Base-by-base conservation (phyloP, 2,113 vertebrate genomes). In the Melozone crissalis region DNA sequence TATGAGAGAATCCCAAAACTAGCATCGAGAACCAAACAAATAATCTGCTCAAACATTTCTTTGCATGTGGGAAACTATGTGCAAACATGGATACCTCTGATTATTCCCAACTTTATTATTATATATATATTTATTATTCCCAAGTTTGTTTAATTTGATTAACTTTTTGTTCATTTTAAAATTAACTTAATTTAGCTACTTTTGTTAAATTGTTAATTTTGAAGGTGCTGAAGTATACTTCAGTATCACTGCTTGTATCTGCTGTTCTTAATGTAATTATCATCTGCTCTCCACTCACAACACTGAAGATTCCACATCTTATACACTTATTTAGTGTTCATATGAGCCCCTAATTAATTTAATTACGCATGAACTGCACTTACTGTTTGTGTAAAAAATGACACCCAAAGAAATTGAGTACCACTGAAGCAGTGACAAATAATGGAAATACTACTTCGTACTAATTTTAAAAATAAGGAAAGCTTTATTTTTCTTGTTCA, bases 31-130 rank as follows among this genome's bases (percentile, higher is more conserved):
- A 90, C 71, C 59, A 94, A 96, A 57, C 41, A 78, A 83, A 76
- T 65, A 91, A 77, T n/a, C 84, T 62, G n/a, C 54, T 89, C 90
- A 96, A 94, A 91, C 47, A 58, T 66, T 89, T 93, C 73, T 96
- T 90, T 92, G 62, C 78, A 55, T 52, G 79, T 85, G 89, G 83
- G 95, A 78, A 96, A 91, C 91, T 93, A 77, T 94, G 96, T 96
- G 81, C 96, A 94, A 95, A 97, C 89, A 81, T 82, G 84, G 92
- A 88, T 96, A 90, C 89, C 86, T 96, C 84, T 74, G 51, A 74
- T 94, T 94, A 74, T n/a, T 80, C 77, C 89, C n/a, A 59, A 54
- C 41, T 82, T n/a, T n/a, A n/a, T n/a, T n/a, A n/a, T n/a, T n/a
- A n/a, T n/a, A n/a, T n/a, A n/a, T n/a, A n/a, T n/a, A n/a, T n/a